Evolutionary conservation across 2,113 vertebrate genomes (phyloP).

Genomic region (Gopherus evgoodei): DNA sequence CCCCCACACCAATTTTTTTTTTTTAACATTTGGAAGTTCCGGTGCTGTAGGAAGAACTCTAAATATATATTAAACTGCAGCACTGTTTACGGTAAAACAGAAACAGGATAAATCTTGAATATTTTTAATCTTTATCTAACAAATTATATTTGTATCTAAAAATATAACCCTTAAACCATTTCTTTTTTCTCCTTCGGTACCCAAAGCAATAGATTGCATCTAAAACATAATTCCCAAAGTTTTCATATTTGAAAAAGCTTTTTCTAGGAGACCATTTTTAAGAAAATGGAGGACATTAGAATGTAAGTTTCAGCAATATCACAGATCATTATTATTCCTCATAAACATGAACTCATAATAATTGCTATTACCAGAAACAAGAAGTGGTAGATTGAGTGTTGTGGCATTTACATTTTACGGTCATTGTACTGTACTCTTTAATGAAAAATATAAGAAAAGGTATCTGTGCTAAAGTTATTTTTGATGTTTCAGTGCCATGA

Average conservation of each 20-base stretch:
- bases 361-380: constrained; percentile 28
- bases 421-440: constrained; percentile 66
- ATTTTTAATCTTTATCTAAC: constrained; percentile 16
- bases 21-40: neutral
- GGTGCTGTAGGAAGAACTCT: constrained; percentile 39
- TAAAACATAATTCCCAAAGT: neutral
- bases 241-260: neutral
- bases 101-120: neutral
- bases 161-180: neutral
- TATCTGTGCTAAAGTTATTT: constrained; percentile 64
- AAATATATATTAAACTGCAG: constrained; percentile 49
- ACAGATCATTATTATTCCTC: constrained; percentile 68
- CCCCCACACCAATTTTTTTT: too few relatives aligned
- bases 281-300: constrained; percentile 1
- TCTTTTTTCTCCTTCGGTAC: constrained; percentile 30
- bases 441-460: constrained; percentile 66
- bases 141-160: constrained; percentile 24
- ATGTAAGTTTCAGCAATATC: constrained; percentile 60
- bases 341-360: neutral
- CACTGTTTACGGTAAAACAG: constrained; percentile 26
- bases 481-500: constrained; percentile 72
- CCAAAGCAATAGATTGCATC: constrained; percentile 9
- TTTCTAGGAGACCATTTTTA: constrained; percentile 41
- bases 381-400: constrained; percentile 9
- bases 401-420: constrained; percentile 52